These are phyloP conservation scores for Zosterops japonicus DNA, from an alignment of 2,113 vertebrate genomes.

Conservation along the genomic window DNA sequence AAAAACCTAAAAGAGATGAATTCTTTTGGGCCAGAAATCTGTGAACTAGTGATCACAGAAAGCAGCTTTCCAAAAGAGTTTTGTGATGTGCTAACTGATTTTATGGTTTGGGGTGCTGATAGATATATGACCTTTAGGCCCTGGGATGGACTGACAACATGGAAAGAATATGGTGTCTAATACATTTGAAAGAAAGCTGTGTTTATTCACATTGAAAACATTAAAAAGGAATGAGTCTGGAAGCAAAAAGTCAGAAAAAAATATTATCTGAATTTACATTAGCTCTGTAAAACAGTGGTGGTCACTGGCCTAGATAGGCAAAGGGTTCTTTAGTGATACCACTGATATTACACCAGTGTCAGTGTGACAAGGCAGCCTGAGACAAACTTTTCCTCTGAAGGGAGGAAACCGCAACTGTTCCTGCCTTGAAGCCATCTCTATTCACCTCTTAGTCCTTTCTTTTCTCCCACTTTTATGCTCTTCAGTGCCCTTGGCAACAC, in stretches of 20 bases:
- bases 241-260: background rate
- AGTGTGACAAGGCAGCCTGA: background rate
- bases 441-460: background rate
- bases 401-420: background rate
- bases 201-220: background rate
- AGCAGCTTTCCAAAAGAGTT: background rate
- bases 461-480: background rate
- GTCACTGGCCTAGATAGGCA: background rate
- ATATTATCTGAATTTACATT: background rate
- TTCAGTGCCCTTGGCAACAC: background rate
- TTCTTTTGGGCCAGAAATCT: background rate
- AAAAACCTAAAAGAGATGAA: background rate
- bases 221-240: background rate
- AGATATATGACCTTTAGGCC: background rate
- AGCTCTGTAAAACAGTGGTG: background rate
- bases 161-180: background rate
- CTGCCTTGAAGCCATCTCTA: background rate
- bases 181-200: background rate
- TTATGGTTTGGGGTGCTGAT: background rate
- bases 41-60: background rate
- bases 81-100: background rate
- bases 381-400: background rate
- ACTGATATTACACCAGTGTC: background rate
- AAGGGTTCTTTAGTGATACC: background rate
- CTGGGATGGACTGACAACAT: background rate